These are phyloP conservation scores for Macaria liturata DNA, from an alignment of 2,888 invertebrate genomes.

Conservation along the genomic window DNA sequence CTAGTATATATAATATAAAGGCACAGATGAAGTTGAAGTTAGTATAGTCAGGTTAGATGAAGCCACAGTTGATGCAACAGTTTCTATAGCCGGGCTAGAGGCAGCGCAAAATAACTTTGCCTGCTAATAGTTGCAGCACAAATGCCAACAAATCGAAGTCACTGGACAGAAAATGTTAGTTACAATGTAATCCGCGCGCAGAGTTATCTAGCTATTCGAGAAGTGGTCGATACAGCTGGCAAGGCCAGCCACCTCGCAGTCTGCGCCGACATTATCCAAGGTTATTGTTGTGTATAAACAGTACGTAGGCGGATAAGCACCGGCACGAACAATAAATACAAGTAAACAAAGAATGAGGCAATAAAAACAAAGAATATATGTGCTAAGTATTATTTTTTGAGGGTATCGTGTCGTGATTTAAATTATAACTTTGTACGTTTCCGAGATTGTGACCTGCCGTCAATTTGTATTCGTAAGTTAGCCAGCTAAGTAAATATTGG, in stretches of 20 bases:
- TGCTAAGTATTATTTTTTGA: not conserved
- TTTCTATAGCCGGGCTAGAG: not conserved
- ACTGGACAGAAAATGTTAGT: too few relatives aligned
- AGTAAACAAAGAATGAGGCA: slow-evolving; percentile 28
- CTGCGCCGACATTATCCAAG: slow-evolving; percentile 54
- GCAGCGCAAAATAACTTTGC: not conserved
- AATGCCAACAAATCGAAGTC: too few relatives aligned
- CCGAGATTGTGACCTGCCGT: not conserved
- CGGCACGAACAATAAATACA: slow-evolving; percentile 28
- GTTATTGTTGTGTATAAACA: slow-evolving; percentile 81
- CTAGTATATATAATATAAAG: not conserved
- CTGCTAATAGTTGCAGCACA: too few relatives aligned
- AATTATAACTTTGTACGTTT: not conserved
- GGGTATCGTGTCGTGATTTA: not conserved
- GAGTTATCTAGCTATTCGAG: not conserved
- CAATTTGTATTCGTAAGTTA: not conserved
- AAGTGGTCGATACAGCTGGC: slow-evolving; percentile 40
- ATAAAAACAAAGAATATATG: not conserved
- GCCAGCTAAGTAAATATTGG: slow-evolving; percentile 9
- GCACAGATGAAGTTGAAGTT: not conserved
- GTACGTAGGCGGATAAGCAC: slow-evolving; percentile 30
- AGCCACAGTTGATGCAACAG: not conserved
- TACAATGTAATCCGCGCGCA: too few relatives aligned
- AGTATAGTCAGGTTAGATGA: not conserved
- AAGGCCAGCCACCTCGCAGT: slow-evolving; percentile 59